Conservation (phyloP, 2,888 invertebrate genomes). For the Sarcophaga subvicina region DNA sequence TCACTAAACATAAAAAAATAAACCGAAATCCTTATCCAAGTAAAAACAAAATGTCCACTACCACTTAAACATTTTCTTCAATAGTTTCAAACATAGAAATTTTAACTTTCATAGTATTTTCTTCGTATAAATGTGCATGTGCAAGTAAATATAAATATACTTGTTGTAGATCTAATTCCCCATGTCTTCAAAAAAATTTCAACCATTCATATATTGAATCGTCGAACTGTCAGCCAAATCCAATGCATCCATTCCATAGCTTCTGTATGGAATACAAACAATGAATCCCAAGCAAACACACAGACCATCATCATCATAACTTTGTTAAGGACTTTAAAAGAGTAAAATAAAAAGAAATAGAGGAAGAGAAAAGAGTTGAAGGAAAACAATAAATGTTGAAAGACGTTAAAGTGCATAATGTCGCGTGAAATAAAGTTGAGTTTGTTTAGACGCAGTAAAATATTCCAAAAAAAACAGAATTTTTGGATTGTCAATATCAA, state of each 20-base stretch:
- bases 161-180: too few relatives aligned
- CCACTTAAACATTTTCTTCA: too few relatives aligned
- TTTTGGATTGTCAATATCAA: constrained; percentile 46
- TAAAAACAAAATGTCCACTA: too few relatives aligned
- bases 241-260: not conserved
- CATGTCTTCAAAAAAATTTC: too few relatives aligned
- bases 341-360: too few relatives aligned
- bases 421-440: constrained; percentile 42
- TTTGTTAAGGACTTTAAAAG: too few relatives aligned
- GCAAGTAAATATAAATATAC: too few relatives aligned
- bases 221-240: not conserved
- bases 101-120: too few relatives aligned
- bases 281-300: constrained; percentile 14
- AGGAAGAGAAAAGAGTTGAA: not conserved
- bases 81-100: too few relatives aligned
- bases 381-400: constrained; percentile 20
- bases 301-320: not conserved
- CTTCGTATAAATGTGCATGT: too few relatives aligned
- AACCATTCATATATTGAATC: constrained; percentile 28
- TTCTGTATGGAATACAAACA: constrained; percentile 10
- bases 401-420: constrained; percentile 44
- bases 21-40: too few relatives aligned
- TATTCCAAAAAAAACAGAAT: constrained; percentile 26
- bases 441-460: not conserved
- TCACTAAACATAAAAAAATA: too few relatives aligned